Conservation (phyloP, 2,113 vertebrate genomes). For the Micromys minutus region DNA sequence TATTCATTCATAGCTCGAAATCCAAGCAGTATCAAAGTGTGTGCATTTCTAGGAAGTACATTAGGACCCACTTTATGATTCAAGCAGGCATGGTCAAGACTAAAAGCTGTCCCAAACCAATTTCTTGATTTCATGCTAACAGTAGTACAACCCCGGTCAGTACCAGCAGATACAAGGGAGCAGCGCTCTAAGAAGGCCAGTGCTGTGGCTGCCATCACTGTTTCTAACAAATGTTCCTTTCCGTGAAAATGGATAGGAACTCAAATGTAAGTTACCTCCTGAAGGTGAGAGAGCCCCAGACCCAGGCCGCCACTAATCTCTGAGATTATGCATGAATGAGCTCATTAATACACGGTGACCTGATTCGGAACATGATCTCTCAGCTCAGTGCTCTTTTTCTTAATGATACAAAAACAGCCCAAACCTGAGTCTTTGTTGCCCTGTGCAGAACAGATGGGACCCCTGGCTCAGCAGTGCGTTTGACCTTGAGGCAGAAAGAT, state of each 20-base stretch:
- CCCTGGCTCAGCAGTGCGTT: neutral
- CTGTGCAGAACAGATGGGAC: neutral
- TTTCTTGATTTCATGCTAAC: neutral
- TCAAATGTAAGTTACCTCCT: neutral
- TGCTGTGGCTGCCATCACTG: neutral
- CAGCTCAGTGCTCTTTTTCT: slow-evolving; percentile 47
- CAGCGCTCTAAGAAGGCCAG: neutral
- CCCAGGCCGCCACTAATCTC: slow-evolving; percentile 16
- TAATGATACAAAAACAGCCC: slow-evolving; percentile 48
- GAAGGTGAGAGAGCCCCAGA: slow-evolving; percentile 14
- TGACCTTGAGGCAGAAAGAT: neutral
- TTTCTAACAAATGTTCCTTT: neutral
- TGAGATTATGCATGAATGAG: slow-evolving; percentile 45
- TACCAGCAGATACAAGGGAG: neutral
- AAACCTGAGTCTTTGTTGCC: neutral
- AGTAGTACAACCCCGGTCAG: neutral
- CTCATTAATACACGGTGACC: slow-evolving; percentile 55
- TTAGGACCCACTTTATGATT: neutral
- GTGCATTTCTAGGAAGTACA: neutral
- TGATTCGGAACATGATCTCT: slow-evolving; percentile 60
- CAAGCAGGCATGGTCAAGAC: slow-evolving; percentile 15
- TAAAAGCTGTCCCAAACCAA: neutral
- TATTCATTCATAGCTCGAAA: neutral
- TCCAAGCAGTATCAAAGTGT: neutral
- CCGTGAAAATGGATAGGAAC: neutral